A percentile compares a stretch with the other conserved stretches of the same genome.
Evolutionary conservation across 2,113 vertebrate species (phyloP).

Genomic region (Siniperca chuatsi): DNA sequence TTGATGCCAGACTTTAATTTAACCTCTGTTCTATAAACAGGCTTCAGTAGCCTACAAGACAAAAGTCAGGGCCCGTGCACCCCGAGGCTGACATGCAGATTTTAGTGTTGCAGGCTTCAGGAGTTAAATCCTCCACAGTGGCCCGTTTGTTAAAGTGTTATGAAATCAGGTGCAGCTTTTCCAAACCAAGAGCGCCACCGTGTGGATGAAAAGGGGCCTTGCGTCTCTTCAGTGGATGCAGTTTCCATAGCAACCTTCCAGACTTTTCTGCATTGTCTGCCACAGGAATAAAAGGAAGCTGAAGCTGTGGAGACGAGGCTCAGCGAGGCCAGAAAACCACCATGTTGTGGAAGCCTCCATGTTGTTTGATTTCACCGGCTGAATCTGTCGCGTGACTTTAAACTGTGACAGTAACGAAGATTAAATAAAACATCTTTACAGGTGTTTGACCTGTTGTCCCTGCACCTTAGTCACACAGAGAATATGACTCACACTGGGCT

Average conservation of each 20-base stretch:
- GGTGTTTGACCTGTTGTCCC: not conserved
- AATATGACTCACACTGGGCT: not conserved
- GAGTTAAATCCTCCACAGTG: not conserved
- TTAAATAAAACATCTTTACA: not conserved
- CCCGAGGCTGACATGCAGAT: not conserved
- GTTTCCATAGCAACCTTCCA: slow-evolving; percentile 95
- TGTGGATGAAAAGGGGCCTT: slow-evolving; percentile 65
- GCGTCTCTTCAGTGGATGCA: slow-evolving; percentile 70
- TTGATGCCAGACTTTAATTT: not conserved
- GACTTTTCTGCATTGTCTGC: slow-evolving; percentile 80
- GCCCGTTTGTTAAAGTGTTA: not conserved
- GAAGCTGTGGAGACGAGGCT: slow-evolving; percentile 22
- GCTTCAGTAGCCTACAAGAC: not conserved
- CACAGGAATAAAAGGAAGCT: slow-evolving; percentile 37
- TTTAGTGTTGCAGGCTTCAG: not conserved
- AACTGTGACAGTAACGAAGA: not conserved
- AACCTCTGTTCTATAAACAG: not conserved
- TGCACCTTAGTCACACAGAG: slow-evolving; percentile 7
- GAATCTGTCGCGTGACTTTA: slow-evolving; percentile 4
- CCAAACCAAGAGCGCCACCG: slow-evolving; percentile 77
- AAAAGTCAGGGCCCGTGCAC: not conserved
- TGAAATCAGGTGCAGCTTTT: slow-evolving; percentile 30
- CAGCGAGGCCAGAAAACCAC: slow-evolving; percentile 48
- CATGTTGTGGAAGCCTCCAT: slow-evolving; percentile 73
- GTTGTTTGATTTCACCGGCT: slow-evolving; percentile 55